Evolutionary conservation across 2,888 invertebrate genomes (phyloP), one percentile per base, ranked within the genome.

Genomic region (Acleris holmiana): DNA sequence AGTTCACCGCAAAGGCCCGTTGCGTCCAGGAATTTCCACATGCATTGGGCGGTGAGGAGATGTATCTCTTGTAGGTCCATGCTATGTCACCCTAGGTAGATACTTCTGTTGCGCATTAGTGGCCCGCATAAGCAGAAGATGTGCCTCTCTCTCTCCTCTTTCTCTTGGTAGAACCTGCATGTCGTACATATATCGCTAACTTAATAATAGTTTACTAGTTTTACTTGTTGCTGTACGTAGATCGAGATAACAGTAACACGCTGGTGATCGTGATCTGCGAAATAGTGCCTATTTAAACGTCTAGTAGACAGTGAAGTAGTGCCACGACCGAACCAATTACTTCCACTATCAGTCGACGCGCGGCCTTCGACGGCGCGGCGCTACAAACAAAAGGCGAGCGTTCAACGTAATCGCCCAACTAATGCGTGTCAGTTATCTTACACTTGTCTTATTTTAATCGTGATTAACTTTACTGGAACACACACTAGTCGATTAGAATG

Each of bases 321-420:
- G 63, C 67, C 78, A 79, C 78, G 75, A 80, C 77, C 74, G 76
- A 69, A 73, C 79, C 79, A 83, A 78, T 83, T 80, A 79, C 77
- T 79, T 80, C 77, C 76, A 81, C 76, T 84, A 83, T 84, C 83
- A 76, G 79, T 73, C 75, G 75, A 79, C 69, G 57, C 29, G 65
- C 71, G 75, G 74, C 77, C 74, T 80, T 77, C 74, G 63, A 59
- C 48, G 51, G 29, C 29, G 44, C 61, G 68, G 72, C 69, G 61
- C 67, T 74, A 75, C 67, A 68, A 69, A 71, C 50, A 68, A 67
- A 68, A 63, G 61, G 67, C 68, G 68, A 67, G 66, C 67, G 67
- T 67, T 61, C 21, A 47, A 64, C 50, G 41, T 50, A 61, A 51
- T 50, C 59, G 59, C 41, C 61, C 29, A 48, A 58, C 62, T 57